Percentiles rank a stretch among this genome's conserved stretches.
Conservation (phyloP, 1,140 invertebrate genomes). For the Vanessa atalanta region DNA sequence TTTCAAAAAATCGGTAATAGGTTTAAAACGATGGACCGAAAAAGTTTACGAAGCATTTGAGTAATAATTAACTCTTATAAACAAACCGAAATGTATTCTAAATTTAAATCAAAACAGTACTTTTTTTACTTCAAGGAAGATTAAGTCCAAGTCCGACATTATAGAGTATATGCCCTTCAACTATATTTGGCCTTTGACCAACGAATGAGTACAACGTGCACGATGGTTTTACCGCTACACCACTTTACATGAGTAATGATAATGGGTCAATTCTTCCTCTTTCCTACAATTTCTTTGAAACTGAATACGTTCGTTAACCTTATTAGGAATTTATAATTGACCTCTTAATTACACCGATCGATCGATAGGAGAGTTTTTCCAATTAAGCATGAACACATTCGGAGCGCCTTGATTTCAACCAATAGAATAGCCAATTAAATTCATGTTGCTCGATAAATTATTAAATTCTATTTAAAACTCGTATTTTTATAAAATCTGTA, state of each 20-base stretch:
- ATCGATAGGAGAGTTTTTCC: conserved; percentile 1
- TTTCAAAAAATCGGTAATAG: no score
- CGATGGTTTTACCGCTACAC: conserved; percentile 2
- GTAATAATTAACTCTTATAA: no score
- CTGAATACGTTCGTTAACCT: conserved; percentile 1
- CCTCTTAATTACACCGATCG: conserved; percentile 9
- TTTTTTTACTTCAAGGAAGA: background rate
- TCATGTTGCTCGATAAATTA: no score
- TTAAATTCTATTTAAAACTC: background rate
- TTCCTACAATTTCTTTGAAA: conserved; percentile 9
- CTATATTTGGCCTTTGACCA: conserved; percentile 22
- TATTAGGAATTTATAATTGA: conserved; percentile 20
- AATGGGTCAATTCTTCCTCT: conserved; percentile 18
- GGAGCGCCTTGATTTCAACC: conserved; percentile 8
- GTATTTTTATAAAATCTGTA: background rate
- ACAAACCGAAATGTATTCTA: no score
- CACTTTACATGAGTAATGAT: conserved; percentile 13
- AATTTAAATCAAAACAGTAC: no score
- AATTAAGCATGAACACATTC: conserved; percentile 1
- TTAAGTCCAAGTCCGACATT: conserved; percentile 4
- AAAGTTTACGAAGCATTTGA: no score
- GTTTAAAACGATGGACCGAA: no score
- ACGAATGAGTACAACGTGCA: conserved; percentile 7
- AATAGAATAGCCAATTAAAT: background rate
- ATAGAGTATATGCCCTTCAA: conserved; percentile 14